Percentiles rank a stretch among this genome's conserved stretches.
These are phyloP conservation scores for Percopsis transmontana DNA, from an alignment of 2,113 vertebrate species.

Conservation along the genomic window DNA sequence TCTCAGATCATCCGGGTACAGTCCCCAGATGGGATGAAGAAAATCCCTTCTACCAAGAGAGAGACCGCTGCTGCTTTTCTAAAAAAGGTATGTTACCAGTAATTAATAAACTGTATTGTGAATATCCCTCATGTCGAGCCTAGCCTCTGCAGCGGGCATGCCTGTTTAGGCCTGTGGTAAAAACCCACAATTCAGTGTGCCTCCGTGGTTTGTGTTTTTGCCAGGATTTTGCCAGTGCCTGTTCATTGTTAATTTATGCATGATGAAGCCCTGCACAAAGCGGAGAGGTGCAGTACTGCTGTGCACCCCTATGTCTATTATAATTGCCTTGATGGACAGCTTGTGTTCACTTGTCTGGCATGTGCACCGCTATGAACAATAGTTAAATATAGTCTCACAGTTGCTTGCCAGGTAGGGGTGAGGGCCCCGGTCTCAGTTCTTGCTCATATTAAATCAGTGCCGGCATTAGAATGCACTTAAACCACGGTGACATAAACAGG, in stretches of 20 bases:
- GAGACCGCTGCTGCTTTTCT: constrained; percentile 90
- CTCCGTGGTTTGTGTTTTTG: background rate
- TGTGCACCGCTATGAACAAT: background rate
- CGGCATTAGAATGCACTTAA: background rate
- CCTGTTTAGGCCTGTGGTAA: background rate
- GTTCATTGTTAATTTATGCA: constrained; percentile 38
- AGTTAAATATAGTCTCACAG: constrained; percentile 7
- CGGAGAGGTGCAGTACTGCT: constrained; percentile 1
- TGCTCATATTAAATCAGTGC: background rate
- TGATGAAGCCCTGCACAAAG: constrained; percentile 30
- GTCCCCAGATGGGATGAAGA: constrained; percentile 94
- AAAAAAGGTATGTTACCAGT: constrained; percentile 85
- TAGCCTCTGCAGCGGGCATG: background rate
- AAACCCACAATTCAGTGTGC: background rate
- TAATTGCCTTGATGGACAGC: background rate
- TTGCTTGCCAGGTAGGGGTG: constrained; percentile 6
- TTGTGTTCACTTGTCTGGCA: background rate
- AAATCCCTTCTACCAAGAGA: constrained; percentile 88
- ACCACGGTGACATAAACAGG: background rate
- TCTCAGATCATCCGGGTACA: constrained; percentile 91
- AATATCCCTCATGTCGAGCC: background rate
- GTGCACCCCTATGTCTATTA: background rate
- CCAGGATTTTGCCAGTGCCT: background rate
- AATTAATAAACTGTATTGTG: no score
- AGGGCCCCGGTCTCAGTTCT: background rate